phyloP scores from a whole-genome alignment of 2,888 invertebrate genomes.

The Polydrusus pterygomalis region DNA sequence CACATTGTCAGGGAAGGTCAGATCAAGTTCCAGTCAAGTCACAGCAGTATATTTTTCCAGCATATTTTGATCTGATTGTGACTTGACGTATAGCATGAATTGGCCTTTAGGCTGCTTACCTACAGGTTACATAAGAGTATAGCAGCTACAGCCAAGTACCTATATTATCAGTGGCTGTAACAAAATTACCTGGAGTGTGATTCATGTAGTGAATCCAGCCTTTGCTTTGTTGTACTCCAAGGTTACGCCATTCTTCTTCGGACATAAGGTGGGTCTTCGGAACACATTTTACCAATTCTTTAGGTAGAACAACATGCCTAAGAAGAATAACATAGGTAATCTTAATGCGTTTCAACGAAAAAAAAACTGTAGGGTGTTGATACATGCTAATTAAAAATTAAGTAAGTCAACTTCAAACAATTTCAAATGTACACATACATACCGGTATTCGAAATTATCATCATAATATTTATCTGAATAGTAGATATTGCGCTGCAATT shows the following conservation, averaged over 20 bases:
- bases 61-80: no score
- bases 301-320: constrained; percentile 96
- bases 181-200: constrained; percentile 87
- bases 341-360: neutral
- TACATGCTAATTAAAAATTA: no score
- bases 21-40: no score
- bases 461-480: constrained; percentile 96
- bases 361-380: no score
- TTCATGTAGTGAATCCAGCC: constrained; percentile 99
- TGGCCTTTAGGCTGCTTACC: no score
- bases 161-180: no score
- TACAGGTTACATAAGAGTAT: no score
- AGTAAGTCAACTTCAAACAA: neutral
- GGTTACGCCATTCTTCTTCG: constrained; percentile 94
- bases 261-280: constrained; percentile 96
- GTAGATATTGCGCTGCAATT: constrained; percentile 83
- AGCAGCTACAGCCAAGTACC: no score
- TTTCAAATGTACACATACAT: constrained; percentile 67
- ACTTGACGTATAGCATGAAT: no score
- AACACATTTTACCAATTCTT: constrained; percentile 91
- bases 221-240: constrained; percentile 96
- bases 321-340: neutral
- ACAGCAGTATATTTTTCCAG: no score
- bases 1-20: no score
- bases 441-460: constrained; percentile 95